These are phyloP conservation scores for Todus mexicanus DNA, from an alignment of 2,797 vertebrate species.

Conservation along the genomic window DNA sequence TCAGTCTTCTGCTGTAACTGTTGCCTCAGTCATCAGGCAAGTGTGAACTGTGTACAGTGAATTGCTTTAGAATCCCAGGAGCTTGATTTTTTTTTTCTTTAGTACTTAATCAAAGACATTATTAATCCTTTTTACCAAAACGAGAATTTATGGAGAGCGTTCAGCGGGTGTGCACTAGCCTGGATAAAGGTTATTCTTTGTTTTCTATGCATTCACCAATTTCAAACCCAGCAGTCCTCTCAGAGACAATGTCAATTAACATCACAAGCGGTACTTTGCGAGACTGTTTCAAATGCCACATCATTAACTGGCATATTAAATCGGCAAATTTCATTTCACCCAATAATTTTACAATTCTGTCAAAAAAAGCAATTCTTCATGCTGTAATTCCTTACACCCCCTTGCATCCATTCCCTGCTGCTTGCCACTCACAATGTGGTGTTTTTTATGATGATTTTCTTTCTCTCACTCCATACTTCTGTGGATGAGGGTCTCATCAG, in stretches of 20 bases:
- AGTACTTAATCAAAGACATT: neutral
- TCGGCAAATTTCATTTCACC: constrained; percentile 10
- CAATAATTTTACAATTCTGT: constrained; percentile 12
- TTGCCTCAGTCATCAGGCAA: too few relatives aligned
- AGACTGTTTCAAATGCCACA: constrained; percentile 4
- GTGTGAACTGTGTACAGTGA: too few relatives aligned
- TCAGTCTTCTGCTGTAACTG: too few relatives aligned
- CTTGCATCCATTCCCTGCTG: neutral
- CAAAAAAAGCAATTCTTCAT: neutral
- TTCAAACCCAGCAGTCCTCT: neutral
- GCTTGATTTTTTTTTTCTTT: neutral
- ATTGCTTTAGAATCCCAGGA: neutral
- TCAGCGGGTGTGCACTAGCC: neutral
- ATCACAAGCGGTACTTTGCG: neutral
- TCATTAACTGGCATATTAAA: constrained; percentile 39
- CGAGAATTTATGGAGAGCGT: neutral
- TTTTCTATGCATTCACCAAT: neutral
- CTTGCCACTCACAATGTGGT: neutral
- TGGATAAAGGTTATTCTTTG: constrained; percentile 12
- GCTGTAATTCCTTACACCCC: neutral
- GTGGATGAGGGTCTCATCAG: neutral
- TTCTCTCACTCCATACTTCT: neutral
- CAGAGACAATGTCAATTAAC: constrained; percentile 18
- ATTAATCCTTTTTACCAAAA: neutral
- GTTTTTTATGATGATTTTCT: neutral